A percentile compares a stretch with the other conserved stretches of the same genome.
phyloP scores from a whole-genome alignment of 2,888 invertebrate genomes.

The Stenoptilia bipunctidactyla region DNA sequence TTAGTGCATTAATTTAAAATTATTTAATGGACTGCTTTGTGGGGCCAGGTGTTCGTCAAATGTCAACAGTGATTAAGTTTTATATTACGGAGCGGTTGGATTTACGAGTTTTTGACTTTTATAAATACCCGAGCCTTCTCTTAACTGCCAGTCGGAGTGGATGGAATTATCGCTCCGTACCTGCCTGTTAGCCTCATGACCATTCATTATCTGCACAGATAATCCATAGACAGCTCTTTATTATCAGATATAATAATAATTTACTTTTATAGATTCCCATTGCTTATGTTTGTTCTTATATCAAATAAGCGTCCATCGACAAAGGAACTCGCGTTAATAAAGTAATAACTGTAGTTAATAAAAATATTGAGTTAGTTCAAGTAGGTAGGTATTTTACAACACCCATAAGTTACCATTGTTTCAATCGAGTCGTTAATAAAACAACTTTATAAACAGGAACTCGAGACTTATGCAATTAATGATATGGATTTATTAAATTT shows the following conservation, averaged over 20 bases:
- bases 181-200: conserved; percentile 46
- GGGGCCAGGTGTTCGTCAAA: conserved; percentile 62
- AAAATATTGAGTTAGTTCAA: conserved; percentile 25
- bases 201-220: conserved; percentile 62
- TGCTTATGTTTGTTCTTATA: conserved; percentile 66
- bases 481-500: too few relatives aligned
- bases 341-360: conserved; percentile 47
- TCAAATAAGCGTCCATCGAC: conserved; percentile 57
- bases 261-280: conserved; percentile 67
- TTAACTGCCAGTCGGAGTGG: conserved; percentile 53
- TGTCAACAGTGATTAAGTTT: conserved; percentile 65
- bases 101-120: conserved; percentile 65
- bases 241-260: conserved; percentile 69
- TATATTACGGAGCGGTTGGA: conserved; percentile 42
- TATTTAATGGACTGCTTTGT: conserved; percentile 45
- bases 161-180: conserved; percentile 52
- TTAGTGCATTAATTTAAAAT: conserved; percentile 64
- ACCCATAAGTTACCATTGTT: background rate
- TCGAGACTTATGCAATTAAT: background rate
- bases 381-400: background rate
- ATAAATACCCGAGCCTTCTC: conserved; percentile 56
- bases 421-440: too few relatives aligned
- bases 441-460: conserved; percentile 1
- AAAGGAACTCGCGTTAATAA: conserved; percentile 50
- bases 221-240: conserved; percentile 65